A percentile compares a stretch with the other conserved stretches of the same genome.
Conservation (phyloP, 2,888 invertebrate genomes). For the Drosophila testacea region DNA sequence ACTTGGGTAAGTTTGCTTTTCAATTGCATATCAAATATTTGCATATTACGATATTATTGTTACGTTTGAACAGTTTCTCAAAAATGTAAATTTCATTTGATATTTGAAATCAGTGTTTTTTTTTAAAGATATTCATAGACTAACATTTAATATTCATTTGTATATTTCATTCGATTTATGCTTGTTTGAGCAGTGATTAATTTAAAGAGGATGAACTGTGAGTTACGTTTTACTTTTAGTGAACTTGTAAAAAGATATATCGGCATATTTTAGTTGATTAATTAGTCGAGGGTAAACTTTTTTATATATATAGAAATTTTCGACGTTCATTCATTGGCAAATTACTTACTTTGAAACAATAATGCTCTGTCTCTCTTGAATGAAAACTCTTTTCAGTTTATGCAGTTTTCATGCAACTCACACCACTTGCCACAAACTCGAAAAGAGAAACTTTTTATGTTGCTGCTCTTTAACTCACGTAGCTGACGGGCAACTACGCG, state of each 20-base stretch:
- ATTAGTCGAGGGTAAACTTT: not conserved
- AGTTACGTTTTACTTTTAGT: too few species aligned
- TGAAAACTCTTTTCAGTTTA: conserved; percentile 17
- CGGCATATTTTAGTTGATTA: not conserved
- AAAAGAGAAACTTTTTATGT: conserved; percentile 25
- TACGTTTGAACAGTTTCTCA: conserved; percentile 5
- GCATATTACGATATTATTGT: conserved; percentile 17
- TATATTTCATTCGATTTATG: conserved; percentile 5
- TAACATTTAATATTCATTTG: conserved; percentile 8
- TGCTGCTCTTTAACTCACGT: conserved; percentile 47
- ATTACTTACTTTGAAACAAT: conserved; percentile 20
- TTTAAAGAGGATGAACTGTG: not conserved
- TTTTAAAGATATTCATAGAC: conserved; percentile 1
- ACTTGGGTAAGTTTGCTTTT: conserved; percentile 29
- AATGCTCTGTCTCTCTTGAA: not conserved
- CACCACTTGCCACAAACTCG: conserved; percentile 14
- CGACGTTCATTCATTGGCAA: conserved; percentile 6
- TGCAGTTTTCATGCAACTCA: conserved; percentile 16
- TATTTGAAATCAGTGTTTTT: conserved; percentile 4
- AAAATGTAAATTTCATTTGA: conserved; percentile 26
- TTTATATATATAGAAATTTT: not conserved
- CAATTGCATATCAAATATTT: conserved; percentile 25
- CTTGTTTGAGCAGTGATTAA: not conserved
- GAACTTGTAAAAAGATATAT: too few species aligned
- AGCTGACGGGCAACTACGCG: conserved; percentile 35